These are phyloP conservation scores for Microctenopoma steveboyesi DNA, from an alignment of 2,797 vertebrate species.

Conservation along the genomic window DNA sequence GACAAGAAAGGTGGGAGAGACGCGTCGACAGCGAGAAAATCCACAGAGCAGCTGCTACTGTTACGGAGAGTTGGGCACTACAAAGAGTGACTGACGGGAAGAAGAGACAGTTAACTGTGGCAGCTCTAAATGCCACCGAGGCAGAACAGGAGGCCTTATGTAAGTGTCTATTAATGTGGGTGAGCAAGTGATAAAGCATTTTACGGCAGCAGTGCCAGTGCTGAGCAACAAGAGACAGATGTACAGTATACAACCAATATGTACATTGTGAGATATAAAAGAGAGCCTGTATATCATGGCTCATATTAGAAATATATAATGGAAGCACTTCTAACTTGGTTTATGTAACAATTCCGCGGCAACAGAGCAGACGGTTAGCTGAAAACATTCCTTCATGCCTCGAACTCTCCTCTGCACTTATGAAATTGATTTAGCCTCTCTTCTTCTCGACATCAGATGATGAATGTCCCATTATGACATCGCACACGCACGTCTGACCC, in stretches of 20 bases:
- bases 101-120: slow-evolving; percentile 49
- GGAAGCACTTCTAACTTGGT: slow-evolving; percentile 7
- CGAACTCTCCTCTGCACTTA: slow-evolving; percentile 43
- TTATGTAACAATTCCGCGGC: slow-evolving; percentile 12
- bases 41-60: slow-evolving; percentile 52
- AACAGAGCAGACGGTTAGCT: slow-evolving; percentile 29
- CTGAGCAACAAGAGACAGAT: slow-evolving; percentile 47
- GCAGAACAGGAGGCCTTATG: slow-evolving; percentile 66
- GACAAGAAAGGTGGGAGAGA: slow-evolving; percentile 30
- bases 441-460: slow-evolving; percentile 49
- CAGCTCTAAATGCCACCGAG: slow-evolving; percentile 51
- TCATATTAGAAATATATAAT: slow-evolving; percentile 3
- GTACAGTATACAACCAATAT: slow-evolving; percentile 1
- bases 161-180: slow-evolving; percentile 67
- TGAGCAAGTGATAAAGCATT: slow-evolving; percentile 66
- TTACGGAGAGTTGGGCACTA: slow-evolving; percentile 42
- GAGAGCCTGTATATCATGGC: background rate
- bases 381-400: slow-evolving; percentile 59
- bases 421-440: slow-evolving; percentile 54
- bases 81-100: slow-evolving; percentile 37
- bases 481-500: slow-evolving; percentile 5
- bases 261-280: background rate
- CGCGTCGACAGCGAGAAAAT: slow-evolving; percentile 14
- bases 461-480: slow-evolving; percentile 54
- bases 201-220: slow-evolving; percentile 50